Conservation (phyloP, 2,888 invertebrate genomes). For the Platycheirus albimanus region DNA sequence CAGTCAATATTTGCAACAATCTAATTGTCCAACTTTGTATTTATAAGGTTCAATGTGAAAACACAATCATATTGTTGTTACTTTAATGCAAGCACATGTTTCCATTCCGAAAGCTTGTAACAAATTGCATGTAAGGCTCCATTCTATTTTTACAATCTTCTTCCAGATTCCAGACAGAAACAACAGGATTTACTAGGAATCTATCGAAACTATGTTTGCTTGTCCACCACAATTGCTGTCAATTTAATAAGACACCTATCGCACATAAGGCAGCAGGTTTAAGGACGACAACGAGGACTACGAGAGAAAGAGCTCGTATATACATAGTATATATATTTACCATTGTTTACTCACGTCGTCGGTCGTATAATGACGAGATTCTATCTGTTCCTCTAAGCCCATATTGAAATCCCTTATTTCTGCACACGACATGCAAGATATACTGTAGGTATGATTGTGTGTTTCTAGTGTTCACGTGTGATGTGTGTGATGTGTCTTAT, state of each 20-base stretch:
- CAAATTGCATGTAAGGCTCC: constrained; percentile 1
- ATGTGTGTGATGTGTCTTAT: not conserved
- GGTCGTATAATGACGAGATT: constrained; percentile 57
- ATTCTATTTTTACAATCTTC: constrained; percentile 3
- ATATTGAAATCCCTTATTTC: constrained; percentile 15
- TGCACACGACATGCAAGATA: not conserved
- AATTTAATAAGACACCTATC: constrained; percentile 59
- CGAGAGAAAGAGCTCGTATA: not conserved
- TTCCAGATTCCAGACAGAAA: not conserved
- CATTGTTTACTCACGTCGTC: constrained; percentile 43
- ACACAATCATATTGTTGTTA: not conserved
- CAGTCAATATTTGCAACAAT: not conserved
- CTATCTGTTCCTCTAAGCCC: constrained; percentile 6
- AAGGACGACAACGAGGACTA: constrained; percentile 2
- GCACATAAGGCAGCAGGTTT: not conserved
- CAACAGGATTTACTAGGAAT: constrained; percentile 18
- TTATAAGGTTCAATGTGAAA: too few species aligned
- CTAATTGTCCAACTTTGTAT: not conserved
- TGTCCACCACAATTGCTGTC: constrained; percentile 57
- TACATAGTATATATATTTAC: not conserved
- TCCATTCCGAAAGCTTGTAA: not conserved
- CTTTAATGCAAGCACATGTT: not conserved
- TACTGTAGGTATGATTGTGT: not conserved
- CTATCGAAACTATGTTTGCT: constrained; percentile 35
- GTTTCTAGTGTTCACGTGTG: too few species aligned